A percentile compares a stretch with the other conserved stretches of the same genome.
phyloP scores from a whole-genome alignment of 2,113 vertebrate genomes.

The Datnioides undecimradiatus region DNA sequence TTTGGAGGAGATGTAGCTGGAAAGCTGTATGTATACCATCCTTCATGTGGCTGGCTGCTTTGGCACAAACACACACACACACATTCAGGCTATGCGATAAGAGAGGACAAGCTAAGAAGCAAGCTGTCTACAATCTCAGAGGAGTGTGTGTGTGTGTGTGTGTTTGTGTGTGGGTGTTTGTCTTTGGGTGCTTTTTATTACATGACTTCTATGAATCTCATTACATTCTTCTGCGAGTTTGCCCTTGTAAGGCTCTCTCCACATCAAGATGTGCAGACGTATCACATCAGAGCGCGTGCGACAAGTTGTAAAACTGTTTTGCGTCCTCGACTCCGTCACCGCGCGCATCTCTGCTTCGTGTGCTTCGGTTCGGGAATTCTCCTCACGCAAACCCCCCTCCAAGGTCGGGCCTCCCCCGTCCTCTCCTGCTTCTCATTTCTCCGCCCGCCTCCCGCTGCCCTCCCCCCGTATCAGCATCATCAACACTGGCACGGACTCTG shows the following conservation, averaged over 20 bases:
- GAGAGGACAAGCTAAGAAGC: conserved; percentile 14
- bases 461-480: conserved; percentile 52
- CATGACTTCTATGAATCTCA: conserved; percentile 29
- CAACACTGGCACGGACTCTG: conserved; percentile 62
- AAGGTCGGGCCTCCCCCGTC: conserved; percentile 50
- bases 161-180: background rate
- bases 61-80: conserved; percentile 23
- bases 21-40: conserved; percentile 25
- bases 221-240: conserved; percentile 14
- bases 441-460: background rate
- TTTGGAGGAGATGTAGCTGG: conserved; percentile 14
- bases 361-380: conserved; percentile 59
- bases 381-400: conserved; percentile 59
- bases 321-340: conserved; percentile 1
- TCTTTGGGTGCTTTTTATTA: conserved; percentile 7
- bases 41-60: conserved; percentile 34
- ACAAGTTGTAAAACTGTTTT: conserved; percentile 28
- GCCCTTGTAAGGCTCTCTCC: conserved; percentile 53
- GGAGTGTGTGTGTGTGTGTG: conserved; percentile 2
- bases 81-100: conserved; percentile 19
- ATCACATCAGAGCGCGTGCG: conserved; percentile 10
- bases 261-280: conserved; percentile 29
- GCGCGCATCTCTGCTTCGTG: background rate
- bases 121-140: background rate
- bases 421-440: conserved; percentile 51